Evolutionary conservation across 2,113 vertebrate genomes (phyloP).

Genomic region (Hippotragus niger): DNA sequence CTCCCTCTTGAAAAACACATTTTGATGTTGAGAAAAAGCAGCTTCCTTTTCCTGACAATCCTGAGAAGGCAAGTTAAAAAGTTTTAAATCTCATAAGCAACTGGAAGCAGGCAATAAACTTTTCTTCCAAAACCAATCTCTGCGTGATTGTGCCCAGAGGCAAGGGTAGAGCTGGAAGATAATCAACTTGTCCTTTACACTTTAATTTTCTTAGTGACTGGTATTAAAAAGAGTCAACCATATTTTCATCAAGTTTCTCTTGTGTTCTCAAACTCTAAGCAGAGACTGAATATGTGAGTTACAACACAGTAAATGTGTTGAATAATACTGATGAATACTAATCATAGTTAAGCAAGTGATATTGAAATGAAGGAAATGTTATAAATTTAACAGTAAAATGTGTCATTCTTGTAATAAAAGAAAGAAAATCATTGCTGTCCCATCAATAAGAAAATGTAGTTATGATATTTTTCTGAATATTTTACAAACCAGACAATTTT

Average conservation of each 20-base stretch:
- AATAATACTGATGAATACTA: background rate
- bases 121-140: conserved; percentile 31
- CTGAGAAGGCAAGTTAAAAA: background rate
- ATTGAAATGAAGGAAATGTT: background rate
- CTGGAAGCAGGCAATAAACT: conserved; percentile 17
- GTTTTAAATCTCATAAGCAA: conserved; percentile 26
- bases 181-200: background rate
- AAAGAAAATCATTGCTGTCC: conserved; percentile 5
- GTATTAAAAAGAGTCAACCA: conserved; percentile 20
- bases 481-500: conserved; percentile 27
- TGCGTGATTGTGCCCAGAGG: background rate
- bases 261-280: background rate
- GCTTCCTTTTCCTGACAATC: background rate
- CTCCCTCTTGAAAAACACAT: background rate
- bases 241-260: background rate
- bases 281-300: background rate
- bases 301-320: background rate
- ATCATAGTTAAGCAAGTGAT: background rate
- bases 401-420: background rate
- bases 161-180: background rate
- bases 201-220: conserved; percentile 32
- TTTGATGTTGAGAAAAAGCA: conserved; percentile 12
- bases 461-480: background rate
- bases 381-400: background rate
- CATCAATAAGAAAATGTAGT: background rate